Conservation (phyloP, 2,888 invertebrate species). For the Melanophora roralis region DNA sequence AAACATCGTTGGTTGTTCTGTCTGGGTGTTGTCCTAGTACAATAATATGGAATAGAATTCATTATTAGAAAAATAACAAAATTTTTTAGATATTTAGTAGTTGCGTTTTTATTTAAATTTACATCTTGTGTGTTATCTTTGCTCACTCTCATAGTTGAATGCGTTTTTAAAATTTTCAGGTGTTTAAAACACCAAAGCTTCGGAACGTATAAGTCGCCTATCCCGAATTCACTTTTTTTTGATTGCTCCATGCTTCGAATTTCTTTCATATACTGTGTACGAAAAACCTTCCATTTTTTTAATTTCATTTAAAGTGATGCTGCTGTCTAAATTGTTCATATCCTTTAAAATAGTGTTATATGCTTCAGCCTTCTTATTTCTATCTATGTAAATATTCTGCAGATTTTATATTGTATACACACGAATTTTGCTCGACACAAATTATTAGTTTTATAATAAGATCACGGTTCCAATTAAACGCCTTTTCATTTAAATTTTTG, state of each 20-base stretch:
- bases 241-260: not conserved
- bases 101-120: not conserved
- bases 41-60: too few species aligned
- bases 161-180: not conserved
- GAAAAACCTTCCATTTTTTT: conserved; percentile 33
- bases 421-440: conserved; percentile 16
- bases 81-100: too few species aligned
- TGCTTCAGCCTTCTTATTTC: conserved; percentile 19
- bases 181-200: conserved; percentile 34
- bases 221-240: conserved; percentile 7
- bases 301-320: conserved; percentile 13
- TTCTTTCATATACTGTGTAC: conserved; percentile 12
- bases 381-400: conserved; percentile 26
- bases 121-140: not conserved
- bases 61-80: too few species aligned
- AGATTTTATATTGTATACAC: conserved; percentile 24
- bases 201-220: not conserved
- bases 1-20: too few species aligned
- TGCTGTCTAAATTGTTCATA: not conserved
- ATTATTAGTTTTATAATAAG: too few species aligned
- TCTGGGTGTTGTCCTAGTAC: too few species aligned
- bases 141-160: not conserved
- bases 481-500: too few species aligned
- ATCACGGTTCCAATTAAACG: too few species aligned
- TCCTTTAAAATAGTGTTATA: conserved; percentile 18